Evolutionary conservation across 2,113 vertebrate species (phyloP).

Genomic region (Athene cunicularia): DNA sequence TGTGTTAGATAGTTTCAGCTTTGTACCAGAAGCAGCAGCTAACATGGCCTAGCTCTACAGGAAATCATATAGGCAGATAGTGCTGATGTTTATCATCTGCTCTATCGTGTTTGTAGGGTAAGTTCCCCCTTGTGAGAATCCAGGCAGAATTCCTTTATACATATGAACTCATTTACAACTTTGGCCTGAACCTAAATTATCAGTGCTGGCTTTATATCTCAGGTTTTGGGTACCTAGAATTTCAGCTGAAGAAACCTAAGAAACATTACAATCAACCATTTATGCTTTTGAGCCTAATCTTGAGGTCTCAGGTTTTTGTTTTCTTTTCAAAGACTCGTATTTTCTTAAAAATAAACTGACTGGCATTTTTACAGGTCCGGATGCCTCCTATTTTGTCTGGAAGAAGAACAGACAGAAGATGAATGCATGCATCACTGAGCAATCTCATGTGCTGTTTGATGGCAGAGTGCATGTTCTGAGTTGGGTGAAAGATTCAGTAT

Average conservation of each 20-base stretch:
- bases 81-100: background rate
- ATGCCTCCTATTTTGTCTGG: constrained; percentile 84
- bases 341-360: background rate
- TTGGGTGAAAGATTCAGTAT: constrained; percentile 84
- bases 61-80: rapidly evolving
- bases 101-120: rapidly evolving
- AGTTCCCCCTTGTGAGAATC: background rate
- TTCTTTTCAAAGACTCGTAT: background rate
- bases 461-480: constrained; percentile 83
- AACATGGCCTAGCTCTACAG: background rate
- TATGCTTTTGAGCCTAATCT: background rate
- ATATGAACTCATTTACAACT: background rate
- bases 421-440: constrained; percentile 72
- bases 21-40: background rate
- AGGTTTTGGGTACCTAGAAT: background rate
- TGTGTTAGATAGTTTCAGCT: background rate
- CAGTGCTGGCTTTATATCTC: background rate
- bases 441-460: constrained; percentile 72
- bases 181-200: background rate
- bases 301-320: background rate
- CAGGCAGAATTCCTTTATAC: background rate
- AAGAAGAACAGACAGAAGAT: constrained; percentile 80
- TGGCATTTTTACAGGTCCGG: constrained; percentile 78
- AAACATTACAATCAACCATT: background rate
- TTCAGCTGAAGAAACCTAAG: background rate